Conservation (phyloP, 1,140 invertebrate genomes). For the Atta cephalotes region DNA sequence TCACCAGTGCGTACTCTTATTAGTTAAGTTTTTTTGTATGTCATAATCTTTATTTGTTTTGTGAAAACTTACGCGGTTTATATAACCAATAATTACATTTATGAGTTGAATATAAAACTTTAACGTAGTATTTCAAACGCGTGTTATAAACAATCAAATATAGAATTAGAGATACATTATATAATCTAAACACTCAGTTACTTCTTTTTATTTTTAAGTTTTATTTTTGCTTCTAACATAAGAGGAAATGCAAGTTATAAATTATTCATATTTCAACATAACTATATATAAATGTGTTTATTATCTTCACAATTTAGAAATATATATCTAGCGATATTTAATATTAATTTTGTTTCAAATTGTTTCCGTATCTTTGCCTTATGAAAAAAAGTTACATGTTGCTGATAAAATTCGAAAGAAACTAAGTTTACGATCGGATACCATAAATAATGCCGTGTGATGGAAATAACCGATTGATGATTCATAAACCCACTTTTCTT, state of each 20-base stretch:
- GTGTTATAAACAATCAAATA: neutral
- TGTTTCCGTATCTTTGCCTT: neutral
- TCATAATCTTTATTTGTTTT: neutral
- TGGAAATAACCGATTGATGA: slow-evolving; percentile 40
- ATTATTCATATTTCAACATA: neutral
- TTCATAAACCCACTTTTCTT: slow-evolving; percentile 58
- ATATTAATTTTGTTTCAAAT: neutral
- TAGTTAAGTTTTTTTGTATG: too few species aligned
- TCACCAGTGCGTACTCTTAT: too few species aligned
- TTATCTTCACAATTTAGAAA: neutral
- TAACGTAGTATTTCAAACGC: neutral
- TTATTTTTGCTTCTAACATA: neutral
- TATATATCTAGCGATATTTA: neutral
- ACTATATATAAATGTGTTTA: too few species aligned
- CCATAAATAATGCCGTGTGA: slow-evolving; percentile 15
- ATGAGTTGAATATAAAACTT: slow-evolving; percentile 17
- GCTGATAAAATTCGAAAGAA: neutral
- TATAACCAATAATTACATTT: slow-evolving; percentile 23
- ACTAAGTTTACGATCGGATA: neutral
- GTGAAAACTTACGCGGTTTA: neutral
- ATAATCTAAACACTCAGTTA: neutral
- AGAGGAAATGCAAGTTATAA: neutral
- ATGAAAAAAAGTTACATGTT: neutral
- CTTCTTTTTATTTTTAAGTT: neutral
- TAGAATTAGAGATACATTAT: neutral